Conservation (phyloP, 2,797 vertebrate genomes). For the Vespertilio murinus region DNA sequence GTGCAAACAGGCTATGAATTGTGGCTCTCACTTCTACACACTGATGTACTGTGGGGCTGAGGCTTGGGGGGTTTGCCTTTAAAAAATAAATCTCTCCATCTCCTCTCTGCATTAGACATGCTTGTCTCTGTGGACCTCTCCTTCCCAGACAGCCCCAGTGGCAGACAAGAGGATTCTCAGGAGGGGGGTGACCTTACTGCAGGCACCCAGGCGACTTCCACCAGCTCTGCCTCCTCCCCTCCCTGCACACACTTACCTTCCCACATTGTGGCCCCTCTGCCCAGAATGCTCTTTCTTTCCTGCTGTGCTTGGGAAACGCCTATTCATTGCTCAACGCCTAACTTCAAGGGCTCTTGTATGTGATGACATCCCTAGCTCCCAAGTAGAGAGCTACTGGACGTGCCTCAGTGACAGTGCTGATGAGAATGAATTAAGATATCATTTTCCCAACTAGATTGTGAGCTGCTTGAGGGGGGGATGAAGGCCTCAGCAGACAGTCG, state of each 20-base stretch:
- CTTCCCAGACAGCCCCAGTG: not conserved
- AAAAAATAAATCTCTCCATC: conserved; percentile 36
- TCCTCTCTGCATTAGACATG: conserved; percentile 34
- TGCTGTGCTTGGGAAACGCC: not conserved
- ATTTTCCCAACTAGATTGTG: not conserved
- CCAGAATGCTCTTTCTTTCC: not conserved
- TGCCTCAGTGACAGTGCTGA: not conserved
- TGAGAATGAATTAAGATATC: not conserved
- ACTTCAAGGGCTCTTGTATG: not conserved
- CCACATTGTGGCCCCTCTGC: not conserved
- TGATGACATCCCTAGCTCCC: not conserved
- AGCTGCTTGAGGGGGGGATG: not conserved
- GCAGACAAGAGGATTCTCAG: conserved; percentile 7
- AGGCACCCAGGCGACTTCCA: not conserved
- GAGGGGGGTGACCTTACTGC: not conserved
- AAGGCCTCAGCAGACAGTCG: not conserved
- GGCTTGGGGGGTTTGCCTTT: conserved; percentile 38
- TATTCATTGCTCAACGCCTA: not conserved
- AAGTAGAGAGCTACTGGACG: not conserved
- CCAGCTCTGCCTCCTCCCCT: not conserved
- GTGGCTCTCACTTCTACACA: conserved; percentile 72
- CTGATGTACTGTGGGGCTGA: conserved; percentile 70
- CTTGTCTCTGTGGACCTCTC: conserved; percentile 5
- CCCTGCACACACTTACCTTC: not conserved
- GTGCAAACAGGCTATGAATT: conserved; percentile 68